These are phyloP conservation scores for Acanthopagrus latus DNA, from an alignment of 2,797 vertebrate species.

Conservation along the genomic window DNA sequence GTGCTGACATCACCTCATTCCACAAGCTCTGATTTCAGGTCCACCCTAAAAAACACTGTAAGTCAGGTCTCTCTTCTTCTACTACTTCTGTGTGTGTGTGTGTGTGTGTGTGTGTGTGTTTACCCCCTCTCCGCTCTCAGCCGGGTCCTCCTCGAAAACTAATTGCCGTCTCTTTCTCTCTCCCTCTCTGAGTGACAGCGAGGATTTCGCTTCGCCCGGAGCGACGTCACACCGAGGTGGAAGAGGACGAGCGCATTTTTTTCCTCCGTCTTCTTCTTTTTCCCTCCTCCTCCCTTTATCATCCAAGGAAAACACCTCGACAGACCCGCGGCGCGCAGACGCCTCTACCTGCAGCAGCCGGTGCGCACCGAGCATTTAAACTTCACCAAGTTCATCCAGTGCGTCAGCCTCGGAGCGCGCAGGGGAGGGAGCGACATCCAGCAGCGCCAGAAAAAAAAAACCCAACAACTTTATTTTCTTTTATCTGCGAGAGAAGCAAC, in stretches of 20 bases:
- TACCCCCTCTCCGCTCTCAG: constrained; percentile 38
- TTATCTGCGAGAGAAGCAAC: neutral
- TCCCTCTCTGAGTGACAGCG: constrained; percentile 75
- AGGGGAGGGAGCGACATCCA: constrained; percentile 12
- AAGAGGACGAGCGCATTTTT: constrained; percentile 78
- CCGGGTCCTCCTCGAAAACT: constrained; percentile 53
- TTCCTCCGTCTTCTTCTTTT: constrained; percentile 45
- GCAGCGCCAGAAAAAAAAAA: neutral
- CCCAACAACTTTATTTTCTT: neutral
- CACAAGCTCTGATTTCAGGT: constrained; percentile 81
- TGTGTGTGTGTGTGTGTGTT: constrained; percentile 38
- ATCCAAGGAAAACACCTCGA: constrained; percentile 74
- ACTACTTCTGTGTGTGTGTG: constrained; percentile 19
- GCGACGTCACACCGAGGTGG: constrained; percentile 85
- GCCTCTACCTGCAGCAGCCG: constrained; percentile 79
- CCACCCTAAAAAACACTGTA: constrained; percentile 77
- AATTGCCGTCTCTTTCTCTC: constrained; percentile 73
- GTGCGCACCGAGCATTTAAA: constrained; percentile 49
- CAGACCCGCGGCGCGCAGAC: constrained; percentile 56
- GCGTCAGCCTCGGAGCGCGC: constrained; percentile 53
- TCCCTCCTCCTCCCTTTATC: constrained; percentile 53
- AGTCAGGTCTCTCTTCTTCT: neutral
- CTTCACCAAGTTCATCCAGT: constrained; percentile 32
- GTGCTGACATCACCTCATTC: constrained; percentile 80
- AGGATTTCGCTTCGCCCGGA: constrained; percentile 81